phyloP scores from a whole-genome alignment of 1,140 invertebrate genomes.

The Drosophila murphyi region DNA sequence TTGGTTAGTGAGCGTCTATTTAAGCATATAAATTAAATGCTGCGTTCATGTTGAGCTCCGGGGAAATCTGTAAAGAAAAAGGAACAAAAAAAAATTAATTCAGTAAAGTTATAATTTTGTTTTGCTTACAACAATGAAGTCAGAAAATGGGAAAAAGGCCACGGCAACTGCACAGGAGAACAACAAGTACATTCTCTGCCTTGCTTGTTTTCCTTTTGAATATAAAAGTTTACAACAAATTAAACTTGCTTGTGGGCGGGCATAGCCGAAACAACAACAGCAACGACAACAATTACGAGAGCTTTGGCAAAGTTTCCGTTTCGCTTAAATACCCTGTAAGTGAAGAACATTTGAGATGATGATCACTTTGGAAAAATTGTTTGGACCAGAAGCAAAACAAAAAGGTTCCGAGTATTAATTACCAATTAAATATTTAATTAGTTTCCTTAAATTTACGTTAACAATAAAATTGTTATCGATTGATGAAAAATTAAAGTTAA shows the following conservation, averaged over 20 bases:
- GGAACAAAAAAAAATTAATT: constrained; percentile 21
- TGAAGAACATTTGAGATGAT: background rate
- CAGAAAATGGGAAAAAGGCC: constrained; percentile 30
- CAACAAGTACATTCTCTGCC: constrained; percentile 33
- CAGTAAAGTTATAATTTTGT: constrained; percentile 60
- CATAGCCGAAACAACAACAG: constrained; percentile 45
- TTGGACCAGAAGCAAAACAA: no score
- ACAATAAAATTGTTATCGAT: no score
- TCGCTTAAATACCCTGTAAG: constrained; percentile 36
- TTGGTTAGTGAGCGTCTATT: constrained; percentile 68
- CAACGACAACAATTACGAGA: constrained; percentile 39
- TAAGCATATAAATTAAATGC: constrained; percentile 52
- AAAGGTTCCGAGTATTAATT: no score
- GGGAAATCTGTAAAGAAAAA: constrained; percentile 60
- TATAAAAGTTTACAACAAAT: constrained; percentile 78
- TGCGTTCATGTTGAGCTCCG: constrained; percentile 23
- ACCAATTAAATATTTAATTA: no score
- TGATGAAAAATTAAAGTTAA: no score
- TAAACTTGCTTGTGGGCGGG: constrained; percentile 75
- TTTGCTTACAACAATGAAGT: constrained; percentile 47
- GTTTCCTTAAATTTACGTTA: no score
- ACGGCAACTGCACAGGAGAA: constrained; percentile 24
- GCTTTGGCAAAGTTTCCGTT: constrained; percentile 54
- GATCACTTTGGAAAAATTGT: no score
- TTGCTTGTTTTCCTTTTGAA: constrained; percentile 61